Evolutionary conservation across 2,888 invertebrate species (phyloP).

Genomic region (Penaeus monodon): DNA sequence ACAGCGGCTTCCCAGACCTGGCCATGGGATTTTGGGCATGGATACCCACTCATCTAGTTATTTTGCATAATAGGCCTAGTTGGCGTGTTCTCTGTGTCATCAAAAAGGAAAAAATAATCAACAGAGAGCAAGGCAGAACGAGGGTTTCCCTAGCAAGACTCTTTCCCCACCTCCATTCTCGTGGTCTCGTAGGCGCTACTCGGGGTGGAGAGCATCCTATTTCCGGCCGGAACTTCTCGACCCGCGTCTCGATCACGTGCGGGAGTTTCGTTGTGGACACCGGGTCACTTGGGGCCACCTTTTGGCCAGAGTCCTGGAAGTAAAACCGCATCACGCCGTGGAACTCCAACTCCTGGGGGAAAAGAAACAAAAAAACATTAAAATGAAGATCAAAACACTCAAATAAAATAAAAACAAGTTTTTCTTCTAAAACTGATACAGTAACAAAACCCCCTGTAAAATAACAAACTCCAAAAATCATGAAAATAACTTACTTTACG

Average conservation of each 20-base stretch:
- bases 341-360: constrained; percentile 91
- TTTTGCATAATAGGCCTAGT: too few species aligned
- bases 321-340: constrained; percentile 98
- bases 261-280: constrained; percentile 97
- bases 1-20: too few species aligned
- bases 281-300: constrained; percentile 99
- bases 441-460: too few species aligned
- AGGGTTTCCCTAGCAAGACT: not conserved
- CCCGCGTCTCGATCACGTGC: constrained; percentile 95
- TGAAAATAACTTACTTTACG: too few species aligned
- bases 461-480: too few species aligned
- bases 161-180: constrained; percentile 77
- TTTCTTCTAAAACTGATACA: too few species aligned
- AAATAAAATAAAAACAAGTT: too few species aligned
- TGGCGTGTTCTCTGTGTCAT: too few species aligned
- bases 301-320: constrained; percentile 98
- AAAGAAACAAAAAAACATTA: not conserved
- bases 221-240: constrained; percentile 99
- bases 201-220: constrained; percentile 89
- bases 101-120: too few species aligned
- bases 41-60: too few species aligned
- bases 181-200: constrained; percentile 80
- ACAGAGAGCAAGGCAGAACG: not conserved
- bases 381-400: too few species aligned
- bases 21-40: too few species aligned